Conservation (phyloP, 1,140 invertebrate species). For the Drosophila nasuta region DNA sequence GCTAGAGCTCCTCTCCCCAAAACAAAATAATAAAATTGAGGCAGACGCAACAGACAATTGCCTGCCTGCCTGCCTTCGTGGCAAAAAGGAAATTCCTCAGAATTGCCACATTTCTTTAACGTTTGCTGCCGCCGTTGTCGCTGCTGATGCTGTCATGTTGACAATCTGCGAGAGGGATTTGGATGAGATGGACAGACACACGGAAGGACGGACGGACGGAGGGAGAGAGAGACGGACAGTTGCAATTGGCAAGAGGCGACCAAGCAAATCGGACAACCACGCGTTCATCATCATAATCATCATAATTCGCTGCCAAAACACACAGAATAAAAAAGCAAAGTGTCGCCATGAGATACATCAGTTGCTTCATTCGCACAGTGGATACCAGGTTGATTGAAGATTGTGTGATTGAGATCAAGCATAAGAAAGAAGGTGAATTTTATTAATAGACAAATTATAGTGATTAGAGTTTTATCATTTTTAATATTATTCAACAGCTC, state of each 20-base stretch:
- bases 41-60: constrained; percentile 64
- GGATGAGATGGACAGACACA: background rate
- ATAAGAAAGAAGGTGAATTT: background rate
- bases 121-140: constrained; percentile 5
- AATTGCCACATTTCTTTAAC: constrained; percentile 50
- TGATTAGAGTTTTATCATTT: background rate
- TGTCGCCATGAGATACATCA: constrained; percentile 42
- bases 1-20: background rate
- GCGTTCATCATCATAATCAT: constrained; percentile 80
- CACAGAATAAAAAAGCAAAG: constrained; percentile 27
- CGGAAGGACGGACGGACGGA: background rate
- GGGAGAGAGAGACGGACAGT: background rate
- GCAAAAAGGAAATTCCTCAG: constrained; percentile 60
- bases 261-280: constrained; percentile 76
- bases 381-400: constrained; percentile 1
- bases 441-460: too few species aligned
- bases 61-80: constrained; percentile 17
- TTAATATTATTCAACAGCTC: too few species aligned
- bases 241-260: constrained; percentile 72
- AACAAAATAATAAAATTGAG: constrained; percentile 1
- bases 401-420: background rate
- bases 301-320: constrained; percentile 72
- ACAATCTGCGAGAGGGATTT: constrained; percentile 37
- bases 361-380: constrained; percentile 51
- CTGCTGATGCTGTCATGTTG: constrained; percentile 41